These are phyloP conservation scores for Limonius californicus DNA, from an alignment of 1,140 invertebrate genomes.

Conservation along the genomic window DNA sequence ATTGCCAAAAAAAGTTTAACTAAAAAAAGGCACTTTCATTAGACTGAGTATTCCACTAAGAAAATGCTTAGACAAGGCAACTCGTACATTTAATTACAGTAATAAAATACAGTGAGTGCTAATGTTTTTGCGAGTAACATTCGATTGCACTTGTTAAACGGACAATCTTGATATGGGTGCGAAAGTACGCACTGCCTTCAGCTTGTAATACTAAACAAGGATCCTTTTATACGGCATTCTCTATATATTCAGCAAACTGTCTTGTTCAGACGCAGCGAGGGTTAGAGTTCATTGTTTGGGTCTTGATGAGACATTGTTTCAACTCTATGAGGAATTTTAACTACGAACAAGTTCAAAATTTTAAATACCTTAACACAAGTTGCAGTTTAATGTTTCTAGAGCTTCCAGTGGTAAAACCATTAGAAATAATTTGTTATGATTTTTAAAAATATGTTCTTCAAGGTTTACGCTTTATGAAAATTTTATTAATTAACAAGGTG, in stretches of 20 bases:
- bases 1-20: too few species aligned
- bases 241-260: constrained; percentile 12
- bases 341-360: too few species aligned
- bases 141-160: constrained; percentile 10
- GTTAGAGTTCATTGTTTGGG: neutral
- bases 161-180: constrained; percentile 11
- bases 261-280: neutral
- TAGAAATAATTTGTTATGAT: too few species aligned
- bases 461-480: too few species aligned
- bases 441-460: too few species aligned
- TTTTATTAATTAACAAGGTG: too few species aligned
- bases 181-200: constrained; percentile 2
- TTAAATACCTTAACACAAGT: too few species aligned
- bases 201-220: constrained; percentile 4
- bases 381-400: too few species aligned
- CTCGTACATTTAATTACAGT: neutral
- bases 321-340: neutral
- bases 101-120: constrained; percentile 4
- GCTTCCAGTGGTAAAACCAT: too few species aligned
- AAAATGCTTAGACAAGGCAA: too few species aligned
- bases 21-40: too few species aligned
- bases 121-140: constrained; percentile 3
- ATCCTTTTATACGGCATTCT: constrained; percentile 1
- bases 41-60: too few species aligned
- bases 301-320: constrained; percentile 3